phyloP scores from a whole-genome alignment of 2,797 vertebrate genomes.

The Glyptemys insculpta region DNA sequence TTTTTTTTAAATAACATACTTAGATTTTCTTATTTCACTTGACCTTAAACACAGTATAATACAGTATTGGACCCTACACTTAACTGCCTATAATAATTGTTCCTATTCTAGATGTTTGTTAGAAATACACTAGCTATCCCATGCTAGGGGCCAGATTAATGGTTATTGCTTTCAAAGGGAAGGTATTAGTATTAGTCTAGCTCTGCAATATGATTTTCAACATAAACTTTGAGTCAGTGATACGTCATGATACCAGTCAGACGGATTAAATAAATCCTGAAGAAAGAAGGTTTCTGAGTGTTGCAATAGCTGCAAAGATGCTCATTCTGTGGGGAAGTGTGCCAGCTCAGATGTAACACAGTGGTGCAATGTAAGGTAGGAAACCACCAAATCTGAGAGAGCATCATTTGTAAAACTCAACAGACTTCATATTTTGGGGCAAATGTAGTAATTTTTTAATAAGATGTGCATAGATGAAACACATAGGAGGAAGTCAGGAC shows the following conservation, averaged over 20 bases:
- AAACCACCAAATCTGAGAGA: not conserved
- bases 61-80: not conserved
- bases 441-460: not conserved
- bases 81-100: not conserved
- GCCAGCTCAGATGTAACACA: not conserved
- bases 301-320: not conserved
- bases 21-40: not conserved
- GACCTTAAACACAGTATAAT: not conserved
- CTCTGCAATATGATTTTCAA: not conserved
- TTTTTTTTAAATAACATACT: not conserved
- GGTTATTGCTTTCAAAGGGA: constrained; percentile 6
- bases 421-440: not conserved
- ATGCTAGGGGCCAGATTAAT: not conserved
- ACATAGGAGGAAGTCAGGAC: not conserved
- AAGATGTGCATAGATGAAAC: not conserved
- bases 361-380: not conserved
- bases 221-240: constrained; percentile 4
- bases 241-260: not conserved
- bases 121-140: not conserved
- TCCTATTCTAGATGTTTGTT: not conserved
- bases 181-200: constrained; percentile 23
- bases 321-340: not conserved
- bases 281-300: not conserved
- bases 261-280: constrained; percentile 11
- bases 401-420: not conserved